Evolutionary conservation across 1,140 invertebrate species (phyloP), one percentile per base, ranked within the genome.

Genomic region (Drosophila pseudoobscura): DNA sequence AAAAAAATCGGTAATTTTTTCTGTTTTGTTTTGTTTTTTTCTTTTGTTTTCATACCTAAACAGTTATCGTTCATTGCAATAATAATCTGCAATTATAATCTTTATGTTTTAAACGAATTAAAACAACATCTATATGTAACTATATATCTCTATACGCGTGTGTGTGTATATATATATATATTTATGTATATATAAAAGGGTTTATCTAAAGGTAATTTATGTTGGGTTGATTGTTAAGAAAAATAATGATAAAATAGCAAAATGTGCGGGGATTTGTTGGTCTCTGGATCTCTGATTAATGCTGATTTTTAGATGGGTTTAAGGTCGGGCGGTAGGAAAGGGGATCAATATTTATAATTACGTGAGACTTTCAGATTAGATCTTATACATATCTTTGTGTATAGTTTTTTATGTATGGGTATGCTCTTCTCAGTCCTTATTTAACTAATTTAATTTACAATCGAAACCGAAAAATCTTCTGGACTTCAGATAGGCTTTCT

Each of bases 361-460:
- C 35, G 24, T 69, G 63, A 68, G 52, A 69, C 39, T 51, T 57
- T 63, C 53, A 69, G 63, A 69, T 69, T 69, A 35, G 64, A 69
- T 69, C 65, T 57, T 69, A 69, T 57, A 68, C 65, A 68, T 65
- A 3, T 44, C 15, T 49, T 55, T 31, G 13, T 29, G 49, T 51
- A 61, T 44, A 47, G 26, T 22, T 26, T 26, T 49, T 46, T 50
- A 56, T 13, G 17, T 55, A 31, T 52, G 47, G n/a, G 54, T 46
- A 52, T 20, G 54, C 35, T 69, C 45, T 68, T 69, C 56, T 56
- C 50, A 41, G 56, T 35, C 3, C 22, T 55, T 52, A 20, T 20
- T 85, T 68, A 84, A 76, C 76, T 66, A 3, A 63, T 80, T 77
- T 51, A 75, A 85, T 85, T 87, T 85, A 85, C 82, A 85, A 58